Base-by-base conservation (phyloP, 2,797 vertebrate species). In the Tangara arthus region DNA sequence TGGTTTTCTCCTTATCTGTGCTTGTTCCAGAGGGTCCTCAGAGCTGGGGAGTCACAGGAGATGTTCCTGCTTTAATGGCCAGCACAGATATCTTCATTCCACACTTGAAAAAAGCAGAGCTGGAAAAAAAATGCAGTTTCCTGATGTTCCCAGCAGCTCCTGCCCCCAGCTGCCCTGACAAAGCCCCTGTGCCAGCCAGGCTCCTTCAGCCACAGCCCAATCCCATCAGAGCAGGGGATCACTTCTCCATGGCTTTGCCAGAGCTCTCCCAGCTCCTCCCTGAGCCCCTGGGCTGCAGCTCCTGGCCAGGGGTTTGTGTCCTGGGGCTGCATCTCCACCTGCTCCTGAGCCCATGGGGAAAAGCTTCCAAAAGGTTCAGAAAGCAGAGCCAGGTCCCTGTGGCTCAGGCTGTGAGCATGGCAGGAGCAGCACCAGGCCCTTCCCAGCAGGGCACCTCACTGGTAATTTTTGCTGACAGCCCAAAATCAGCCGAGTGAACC, bases 401-500 rank as follows among this genome's bases (percentile, higher is more conserved):
- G 60, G 60, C 68, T 49, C 0, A 11, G 42, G 17, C 6, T 19
- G 26, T 16, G 59, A 9, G 86, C 15, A 4, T 24, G 22, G 76
- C 80, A 15, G 39, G 60, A 53, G 49, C 60, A 35, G 59, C 53
- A 49, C 69, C 69, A 65, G 63, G 53, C 66, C 46, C 52, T 84
- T 52, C 24, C 56, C 60, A 84, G 56, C 73, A 65, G 56, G 68
- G 57, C 53, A 41, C 26, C 60, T 87, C 72, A 64, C 41, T 50
- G 75, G 50, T 92, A 89, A 87, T 93, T 87, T 93, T 41, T 92
- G 87, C 86, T 94, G 92, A 82, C 96, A 94, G 78, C 68, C 84
- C 69, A 50, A 91, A 92, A 64, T 73, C 90, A 93, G 89, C 44
- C 87, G 70, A 93, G 81, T 95, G 93, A 91, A 77, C 34, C 83